These are phyloP conservation scores for Cynopterus brachyotis DNA, from an alignment of 2,113 vertebrate genomes.

Conservation along the genomic window DNA sequence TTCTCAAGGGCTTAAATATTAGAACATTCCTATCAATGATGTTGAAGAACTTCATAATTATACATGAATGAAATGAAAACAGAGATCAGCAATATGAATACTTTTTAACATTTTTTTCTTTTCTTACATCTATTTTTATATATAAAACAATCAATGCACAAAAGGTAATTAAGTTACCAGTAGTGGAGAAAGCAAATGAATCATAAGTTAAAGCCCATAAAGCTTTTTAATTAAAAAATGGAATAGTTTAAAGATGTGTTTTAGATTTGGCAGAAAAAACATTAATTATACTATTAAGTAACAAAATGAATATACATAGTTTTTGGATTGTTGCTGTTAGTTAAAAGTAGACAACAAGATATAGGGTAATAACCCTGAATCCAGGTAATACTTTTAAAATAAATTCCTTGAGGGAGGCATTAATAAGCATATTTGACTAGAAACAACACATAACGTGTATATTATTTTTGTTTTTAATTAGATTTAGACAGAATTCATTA, in stretches of 20 bases:
- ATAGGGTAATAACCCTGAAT: neutral
- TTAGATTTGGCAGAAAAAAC: constrained; percentile 29
- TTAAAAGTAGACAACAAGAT: constrained; percentile 64
- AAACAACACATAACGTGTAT: constrained; percentile 69
- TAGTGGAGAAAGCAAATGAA: constrained; percentile 39
- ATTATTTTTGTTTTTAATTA: constrained; percentile 85
- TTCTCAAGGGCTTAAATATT: neutral
- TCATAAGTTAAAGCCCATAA: constrained; percentile 34
- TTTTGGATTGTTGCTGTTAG: constrained; percentile 45
- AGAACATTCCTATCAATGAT: neutral
- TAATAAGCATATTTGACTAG: constrained; percentile 69
- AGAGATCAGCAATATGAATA: neutral
- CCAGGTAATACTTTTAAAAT: constrained; percentile 64
- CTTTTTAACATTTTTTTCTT: neutral
- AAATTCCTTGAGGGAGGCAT: constrained; percentile 59
- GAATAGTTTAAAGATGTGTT: constrained; percentile 56
- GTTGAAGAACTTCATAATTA: neutral
- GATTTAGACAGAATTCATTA: constrained; percentile 83
- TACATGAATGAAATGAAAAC: neutral
- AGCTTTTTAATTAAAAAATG: constrained; percentile 62
- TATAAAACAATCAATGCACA: neutral
- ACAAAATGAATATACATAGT: constrained; percentile 14
- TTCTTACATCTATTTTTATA: neutral
- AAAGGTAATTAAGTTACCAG: constrained; percentile 40
- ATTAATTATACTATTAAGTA: constrained; percentile 54